These are phyloP conservation scores for Podarcis cretensis DNA, from an alignment of 2,113 vertebrate genomes.

Conservation along the genomic window DNA sequence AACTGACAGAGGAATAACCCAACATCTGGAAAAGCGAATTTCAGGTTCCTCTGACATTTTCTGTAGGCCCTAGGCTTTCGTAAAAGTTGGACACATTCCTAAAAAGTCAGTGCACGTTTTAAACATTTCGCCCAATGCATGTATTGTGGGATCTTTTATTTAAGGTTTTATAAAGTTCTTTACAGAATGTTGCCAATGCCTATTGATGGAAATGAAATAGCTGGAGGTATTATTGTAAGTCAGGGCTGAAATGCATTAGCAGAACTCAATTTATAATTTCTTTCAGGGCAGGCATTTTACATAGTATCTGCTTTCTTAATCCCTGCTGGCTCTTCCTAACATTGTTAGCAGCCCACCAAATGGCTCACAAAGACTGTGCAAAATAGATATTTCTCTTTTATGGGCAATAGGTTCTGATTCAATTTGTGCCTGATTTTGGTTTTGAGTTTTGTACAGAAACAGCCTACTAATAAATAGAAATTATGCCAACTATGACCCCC, in stretches of 20 bases:
- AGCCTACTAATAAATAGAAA: not conserved
- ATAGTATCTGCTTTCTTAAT: not conserved
- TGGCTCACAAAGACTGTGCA: not conserved
- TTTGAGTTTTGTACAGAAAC: not conserved
- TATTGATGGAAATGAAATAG: not conserved
- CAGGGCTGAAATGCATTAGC: not conserved
- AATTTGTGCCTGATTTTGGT: not conserved
- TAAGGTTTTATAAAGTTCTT: not conserved
- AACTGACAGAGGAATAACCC: too few relatives aligned
- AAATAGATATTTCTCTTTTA: not conserved
- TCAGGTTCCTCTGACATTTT: not conserved
- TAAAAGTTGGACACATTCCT: not conserved
- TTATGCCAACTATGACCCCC: not conserved
- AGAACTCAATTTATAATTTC: not conserved
- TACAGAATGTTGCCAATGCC: not conserved
- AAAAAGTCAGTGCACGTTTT: not conserved
- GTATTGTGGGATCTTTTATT: not conserved
- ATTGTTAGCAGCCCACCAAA: constrained; percentile 2
- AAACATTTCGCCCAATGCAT: not conserved
- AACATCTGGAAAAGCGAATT: not conserved
- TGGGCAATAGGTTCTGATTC: not conserved
- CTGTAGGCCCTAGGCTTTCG: not conserved
- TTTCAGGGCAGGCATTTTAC: not conserved
- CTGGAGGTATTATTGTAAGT: accelerated
- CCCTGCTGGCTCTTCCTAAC: not conserved